These are phyloP conservation scores for Amphipoea lucens DNA, from an alignment of 2,888 invertebrate genomes.

Conservation along the genomic window DNA sequence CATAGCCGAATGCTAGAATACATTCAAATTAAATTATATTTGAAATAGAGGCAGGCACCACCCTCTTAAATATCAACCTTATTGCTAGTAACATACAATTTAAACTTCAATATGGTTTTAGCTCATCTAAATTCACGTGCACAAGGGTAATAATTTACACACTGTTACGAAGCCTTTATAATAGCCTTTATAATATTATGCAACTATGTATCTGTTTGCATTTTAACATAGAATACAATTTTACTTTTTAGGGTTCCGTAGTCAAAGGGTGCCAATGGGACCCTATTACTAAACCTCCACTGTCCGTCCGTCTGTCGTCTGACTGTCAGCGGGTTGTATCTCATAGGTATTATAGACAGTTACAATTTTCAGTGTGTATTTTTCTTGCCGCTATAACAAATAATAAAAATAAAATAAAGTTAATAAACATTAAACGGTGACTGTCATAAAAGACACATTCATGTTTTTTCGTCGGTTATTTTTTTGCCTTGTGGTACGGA, in stretches of 20 bases:
- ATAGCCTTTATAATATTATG: background rate
- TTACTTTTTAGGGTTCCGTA: constrained; percentile 24
- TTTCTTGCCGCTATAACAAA: background rate
- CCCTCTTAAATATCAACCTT: constrained; percentile 2
- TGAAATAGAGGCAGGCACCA: background rate
- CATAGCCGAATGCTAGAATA: background rate
- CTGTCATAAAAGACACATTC: background rate
- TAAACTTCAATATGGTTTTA: background rate
- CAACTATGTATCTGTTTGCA: background rate
- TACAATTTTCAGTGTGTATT: background rate
- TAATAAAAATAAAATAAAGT: no score
- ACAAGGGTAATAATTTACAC: constrained; percentile 10
- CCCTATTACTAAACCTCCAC: background rate
- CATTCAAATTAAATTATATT: background rate
- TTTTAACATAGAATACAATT: constrained; percentile 20
- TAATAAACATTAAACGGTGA: no score
- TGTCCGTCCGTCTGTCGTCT: background rate
- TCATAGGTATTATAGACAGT: background rate
- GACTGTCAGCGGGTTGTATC: background rate
- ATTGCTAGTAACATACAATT: accelerated
- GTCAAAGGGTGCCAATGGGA: background rate
- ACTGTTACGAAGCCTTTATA: background rate
- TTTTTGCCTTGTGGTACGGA: background rate
- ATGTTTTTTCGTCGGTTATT: background rate
- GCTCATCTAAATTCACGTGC: constrained; percentile 19